Evolutionary conservation across 2,888 invertebrate species (phyloP).

Genomic region (Tiphia femorata): DNA sequence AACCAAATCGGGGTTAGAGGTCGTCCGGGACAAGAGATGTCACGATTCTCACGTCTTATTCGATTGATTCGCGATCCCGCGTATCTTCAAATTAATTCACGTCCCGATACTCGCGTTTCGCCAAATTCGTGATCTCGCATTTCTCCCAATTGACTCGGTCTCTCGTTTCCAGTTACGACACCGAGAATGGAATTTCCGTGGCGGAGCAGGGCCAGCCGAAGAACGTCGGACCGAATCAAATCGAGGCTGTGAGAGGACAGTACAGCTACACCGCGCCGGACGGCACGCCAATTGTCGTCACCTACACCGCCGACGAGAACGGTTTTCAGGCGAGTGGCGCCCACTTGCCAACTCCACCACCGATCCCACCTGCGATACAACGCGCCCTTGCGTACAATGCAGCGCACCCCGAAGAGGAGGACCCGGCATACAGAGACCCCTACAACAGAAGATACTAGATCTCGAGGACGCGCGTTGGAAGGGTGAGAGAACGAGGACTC

Average conservation of each 20-base stretch:
- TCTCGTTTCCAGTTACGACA: conserved; percentile 71
- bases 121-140: too few species aligned
- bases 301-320: conserved; percentile 79
- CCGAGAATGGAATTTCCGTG: conserved; percentile 75
- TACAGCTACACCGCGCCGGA: conserved; percentile 79
- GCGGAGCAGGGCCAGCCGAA: conserved; percentile 73
- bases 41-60: too few species aligned
- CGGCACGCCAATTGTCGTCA: conserved; percentile 74
- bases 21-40: too few species aligned
- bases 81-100: too few species aligned
- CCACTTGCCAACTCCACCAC: conserved; percentile 86
- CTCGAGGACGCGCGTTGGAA: not conserved
- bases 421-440: too few species aligned
- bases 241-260: conserved; percentile 71
- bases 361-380: conserved; percentile 82
- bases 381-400: conserved; percentile 76
- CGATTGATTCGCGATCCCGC: too few species aligned
- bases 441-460: conserved; percentile 53
- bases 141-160: too few species aligned
- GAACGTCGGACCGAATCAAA: conserved; percentile 70
- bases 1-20: too few species aligned
- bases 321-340: conserved; percentile 80
- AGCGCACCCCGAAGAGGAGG: conserved; percentile 69
- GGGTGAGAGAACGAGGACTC: not conserved
- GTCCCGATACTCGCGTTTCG: too few species aligned